phyloP scores from a whole-genome alignment of 2,113 vertebrate genomes.

The Antechinus flavipes region DNA sequence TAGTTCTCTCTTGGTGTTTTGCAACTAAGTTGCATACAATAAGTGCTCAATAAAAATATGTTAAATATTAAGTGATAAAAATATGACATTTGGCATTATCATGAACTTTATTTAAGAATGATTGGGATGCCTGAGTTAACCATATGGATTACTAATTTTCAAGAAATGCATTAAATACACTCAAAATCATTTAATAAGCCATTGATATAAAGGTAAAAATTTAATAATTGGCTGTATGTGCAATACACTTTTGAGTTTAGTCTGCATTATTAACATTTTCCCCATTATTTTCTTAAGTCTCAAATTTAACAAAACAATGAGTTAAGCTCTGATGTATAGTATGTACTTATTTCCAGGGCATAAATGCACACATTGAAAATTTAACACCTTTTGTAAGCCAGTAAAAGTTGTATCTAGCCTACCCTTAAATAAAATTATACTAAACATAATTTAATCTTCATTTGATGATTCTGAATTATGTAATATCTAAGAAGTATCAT shows the following conservation, averaged over 20 bases:
- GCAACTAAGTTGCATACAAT: too few relatives aligned
- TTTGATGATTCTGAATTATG: not conserved
- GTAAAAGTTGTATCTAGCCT: not conserved
- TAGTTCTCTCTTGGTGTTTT: too few relatives aligned
- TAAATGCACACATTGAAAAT: not conserved
- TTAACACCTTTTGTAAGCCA: not conserved
- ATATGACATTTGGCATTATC: not conserved
- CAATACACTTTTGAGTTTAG: not conserved
- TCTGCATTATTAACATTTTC: not conserved
- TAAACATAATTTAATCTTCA: not conserved
- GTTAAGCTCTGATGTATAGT: not conserved
- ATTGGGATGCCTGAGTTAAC: not conserved
- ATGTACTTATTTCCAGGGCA: not conserved
- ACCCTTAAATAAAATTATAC: not conserved
- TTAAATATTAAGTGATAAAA: not conserved
- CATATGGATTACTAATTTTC: not conserved
- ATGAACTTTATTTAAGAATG: not conserved
- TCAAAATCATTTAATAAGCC: constrained; percentile 29
- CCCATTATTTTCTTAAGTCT: not conserved
- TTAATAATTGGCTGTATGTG: not conserved
- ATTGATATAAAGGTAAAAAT: not conserved
- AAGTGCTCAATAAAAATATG: too few relatives aligned
- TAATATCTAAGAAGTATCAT: not conserved
- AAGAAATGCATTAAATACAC: not conserved
- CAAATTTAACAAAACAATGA: not conserved